These are phyloP conservation scores for Anas acuta DNA, from an alignment of 2,797 vertebrate genomes.

Conservation along the genomic window DNA sequence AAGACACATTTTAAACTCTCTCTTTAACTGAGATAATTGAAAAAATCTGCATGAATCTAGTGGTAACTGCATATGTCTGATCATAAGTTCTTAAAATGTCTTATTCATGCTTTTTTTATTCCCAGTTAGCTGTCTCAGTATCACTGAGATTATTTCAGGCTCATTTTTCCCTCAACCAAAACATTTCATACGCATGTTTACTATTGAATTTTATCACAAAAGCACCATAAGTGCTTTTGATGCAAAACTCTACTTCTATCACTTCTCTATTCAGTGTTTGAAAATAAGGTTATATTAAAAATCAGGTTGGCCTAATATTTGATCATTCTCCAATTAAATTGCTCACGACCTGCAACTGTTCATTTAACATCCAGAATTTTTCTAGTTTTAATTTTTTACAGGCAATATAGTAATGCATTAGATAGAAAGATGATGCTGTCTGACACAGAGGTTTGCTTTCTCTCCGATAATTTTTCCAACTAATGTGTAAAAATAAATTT, in stretches of 20 bases:
- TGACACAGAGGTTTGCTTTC: not conserved
- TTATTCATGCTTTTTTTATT: not conserved
- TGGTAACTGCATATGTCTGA: not conserved
- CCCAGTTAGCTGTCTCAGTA: not conserved
- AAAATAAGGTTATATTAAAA: not conserved
- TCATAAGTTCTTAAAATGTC: fast-evolving
- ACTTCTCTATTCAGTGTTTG: not conserved
- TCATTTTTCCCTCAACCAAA: not conserved
- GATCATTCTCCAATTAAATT: slow-evolving; percentile 6
- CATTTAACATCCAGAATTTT: not conserved
- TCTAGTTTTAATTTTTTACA: not conserved
- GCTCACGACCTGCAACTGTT: not conserved
- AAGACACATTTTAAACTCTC: not conserved
- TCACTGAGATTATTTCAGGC: not conserved
- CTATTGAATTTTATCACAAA: not conserved
- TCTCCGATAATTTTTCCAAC: slow-evolving; percentile 12
- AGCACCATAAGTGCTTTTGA: not conserved
- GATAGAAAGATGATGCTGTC: slow-evolving; percentile 18
- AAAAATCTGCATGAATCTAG: not conserved
- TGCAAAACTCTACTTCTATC: not conserved
- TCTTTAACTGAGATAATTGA: not conserved
- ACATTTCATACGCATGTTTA: not conserved
- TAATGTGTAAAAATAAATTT: slow-evolving; percentile 19
- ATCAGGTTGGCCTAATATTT: not conserved
- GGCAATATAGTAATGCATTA: not conserved